Base-by-base conservation (phyloP, 2,797 vertebrate genomes). In the Urocyon cinereoargenteus region DNA sequence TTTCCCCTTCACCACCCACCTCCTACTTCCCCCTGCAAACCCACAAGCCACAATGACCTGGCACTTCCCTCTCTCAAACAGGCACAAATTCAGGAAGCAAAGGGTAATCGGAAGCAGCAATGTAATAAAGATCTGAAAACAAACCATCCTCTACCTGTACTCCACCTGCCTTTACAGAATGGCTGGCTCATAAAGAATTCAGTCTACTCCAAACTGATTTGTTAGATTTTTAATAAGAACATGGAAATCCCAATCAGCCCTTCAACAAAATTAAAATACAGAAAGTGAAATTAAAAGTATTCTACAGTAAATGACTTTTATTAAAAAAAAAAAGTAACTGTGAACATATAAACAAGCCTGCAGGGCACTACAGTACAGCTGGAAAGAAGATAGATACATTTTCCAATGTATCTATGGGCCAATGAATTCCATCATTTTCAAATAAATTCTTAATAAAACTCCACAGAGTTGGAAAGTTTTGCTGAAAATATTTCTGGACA, bases 241-340 rank as follows among this genome's bases (percentile, higher is more conserved):
- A 98, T 98, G 97, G 96, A 97, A 97, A 98, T 97, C 98, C 98
- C 97, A 98, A 97, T 98, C 97, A 98, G 98, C 98, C 98, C 98
- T 98, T 98, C 98, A 97, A 98, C 97, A 99, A 98, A 98, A 98
- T 98, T 98, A 98, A 98, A 98, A 97, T 98, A 98, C 98, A 98
- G 98, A 97, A 98, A 98, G 96, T 98, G 97, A 98, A 97, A 98
- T 98, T 98, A 98, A 98, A 98, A 97, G 97, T 98, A 98, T 98
- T 98, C 98, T 99, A 99, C 99, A 99, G 98, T 99, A 99, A 99
- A 99, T 99, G 99, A 99, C 98, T 99, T 99, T 99, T 99, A 99
- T 99, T 99, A 18, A 94, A 98, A 28, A 98, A 99, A 98, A 99
- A 98, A 98, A 98, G 98, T 98, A 99, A 99, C 97, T 98, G 98